These are phyloP conservation scores for Sylvilagus bachmani DNA, from an alignment of 2,113 vertebrate species.

Conservation along the genomic window DNA sequence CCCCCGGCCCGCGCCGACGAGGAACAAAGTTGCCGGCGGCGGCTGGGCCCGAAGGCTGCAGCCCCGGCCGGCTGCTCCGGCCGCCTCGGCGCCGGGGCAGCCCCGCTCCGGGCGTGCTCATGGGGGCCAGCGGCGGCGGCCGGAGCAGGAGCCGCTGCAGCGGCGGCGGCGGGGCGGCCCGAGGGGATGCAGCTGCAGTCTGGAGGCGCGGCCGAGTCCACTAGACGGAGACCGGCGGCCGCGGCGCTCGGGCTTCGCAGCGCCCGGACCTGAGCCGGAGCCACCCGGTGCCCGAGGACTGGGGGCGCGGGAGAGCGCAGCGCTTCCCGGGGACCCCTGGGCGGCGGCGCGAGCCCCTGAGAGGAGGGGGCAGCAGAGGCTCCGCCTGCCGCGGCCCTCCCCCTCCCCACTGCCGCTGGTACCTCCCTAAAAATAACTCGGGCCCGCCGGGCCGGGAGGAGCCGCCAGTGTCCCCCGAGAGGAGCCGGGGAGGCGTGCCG, in stretches of 20 bases:
- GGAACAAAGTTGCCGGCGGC: slow-evolving; percentile 77
- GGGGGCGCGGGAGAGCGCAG: slow-evolving; percentile 21
- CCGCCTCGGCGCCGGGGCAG: slow-evolving; percentile 57
- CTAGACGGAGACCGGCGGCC: slow-evolving; percentile 64
- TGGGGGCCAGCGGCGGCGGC: slow-evolving; percentile 65
- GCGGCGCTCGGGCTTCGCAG: slow-evolving; percentile 32
- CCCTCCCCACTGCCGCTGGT: neutral
- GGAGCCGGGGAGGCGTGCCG: slow-evolving; percentile 68
- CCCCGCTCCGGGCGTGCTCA: slow-evolving; percentile 55
- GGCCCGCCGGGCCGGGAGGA: slow-evolving; percentile 58
- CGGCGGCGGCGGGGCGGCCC: slow-evolving; percentile 69
- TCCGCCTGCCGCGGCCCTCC: slow-evolving; percentile 43
- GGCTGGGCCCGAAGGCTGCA: slow-evolving; percentile 51
- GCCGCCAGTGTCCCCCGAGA: slow-evolving; percentile 34
- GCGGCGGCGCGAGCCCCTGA: slow-evolving; percentile 2
- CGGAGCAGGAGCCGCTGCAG: slow-evolving; percentile 17
- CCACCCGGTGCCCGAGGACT: neutral
- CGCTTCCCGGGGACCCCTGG: neutral
- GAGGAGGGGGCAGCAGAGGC: slow-evolving; percentile 63
- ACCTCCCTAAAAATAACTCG: slow-evolving; percentile 81
- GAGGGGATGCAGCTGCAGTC: slow-evolving; percentile 82
- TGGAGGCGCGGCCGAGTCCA: slow-evolving; percentile 62
- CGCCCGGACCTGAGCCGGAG: slow-evolving; percentile 59
- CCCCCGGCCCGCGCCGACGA: neutral
- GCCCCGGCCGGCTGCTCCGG: slow-evolving; percentile 31